phyloP scores from a whole-genome alignment of 2,797 vertebrate species.

The Acanthurus tractus region DNA sequence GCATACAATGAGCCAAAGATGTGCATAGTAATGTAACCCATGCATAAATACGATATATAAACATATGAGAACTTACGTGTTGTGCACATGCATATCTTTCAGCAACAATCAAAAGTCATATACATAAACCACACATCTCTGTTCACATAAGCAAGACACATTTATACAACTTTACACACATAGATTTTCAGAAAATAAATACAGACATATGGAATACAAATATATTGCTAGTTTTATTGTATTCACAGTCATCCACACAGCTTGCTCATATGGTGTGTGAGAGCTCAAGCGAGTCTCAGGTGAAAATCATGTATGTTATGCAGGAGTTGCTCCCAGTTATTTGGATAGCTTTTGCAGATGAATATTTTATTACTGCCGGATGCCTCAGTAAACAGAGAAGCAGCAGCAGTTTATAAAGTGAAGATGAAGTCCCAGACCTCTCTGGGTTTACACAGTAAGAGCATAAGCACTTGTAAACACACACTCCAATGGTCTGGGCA shows the following conservation, averaged over 20 bases:
- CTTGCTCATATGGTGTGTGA: constrained; percentile 6
- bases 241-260: neutral
- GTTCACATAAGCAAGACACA: neutral
- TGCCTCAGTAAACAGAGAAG: constrained; percentile 81
- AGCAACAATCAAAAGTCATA: neutral
- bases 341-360: constrained; percentile 72
- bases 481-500: constrained; percentile 26
- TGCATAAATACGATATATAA: neutral
- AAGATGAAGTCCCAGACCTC: constrained; percentile 57
- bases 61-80: neutral
- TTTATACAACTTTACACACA: neutral
- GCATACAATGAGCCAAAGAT: neutral
- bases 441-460: constrained; percentile 53
- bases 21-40: neutral
- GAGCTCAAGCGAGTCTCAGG: constrained; percentile 49
- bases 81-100: neutral
- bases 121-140: neutral
- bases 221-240: neutral
- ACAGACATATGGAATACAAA: neutral
- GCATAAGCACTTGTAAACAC: constrained; percentile 60
- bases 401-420: constrained; percentile 70
- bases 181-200: neutral
- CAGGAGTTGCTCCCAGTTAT: constrained; percentile 75
- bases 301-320: constrained; percentile 53
- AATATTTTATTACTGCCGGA: constrained; percentile 85